Conservation (phyloP, 2,888 invertebrate species). For the Salpingus planirostris region DNA sequence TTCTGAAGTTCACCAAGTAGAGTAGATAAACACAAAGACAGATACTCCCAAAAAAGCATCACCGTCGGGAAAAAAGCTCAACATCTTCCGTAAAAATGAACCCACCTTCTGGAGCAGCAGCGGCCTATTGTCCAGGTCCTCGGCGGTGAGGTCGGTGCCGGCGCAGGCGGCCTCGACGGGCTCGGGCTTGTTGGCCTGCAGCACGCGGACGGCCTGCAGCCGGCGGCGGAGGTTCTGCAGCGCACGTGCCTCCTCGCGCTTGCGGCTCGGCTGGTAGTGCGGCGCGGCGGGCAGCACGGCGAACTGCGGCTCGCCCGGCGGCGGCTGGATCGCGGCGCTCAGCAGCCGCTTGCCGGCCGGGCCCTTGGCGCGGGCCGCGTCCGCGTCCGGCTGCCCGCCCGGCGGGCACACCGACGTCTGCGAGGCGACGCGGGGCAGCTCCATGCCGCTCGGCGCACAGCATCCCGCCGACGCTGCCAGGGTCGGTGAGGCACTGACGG, state of each 20-base stretch:
- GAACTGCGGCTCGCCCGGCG: slow-evolving; percentile 32
- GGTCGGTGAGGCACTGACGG: slow-evolving; percentile 10
- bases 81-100: too few relatives aligned
- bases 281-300: slow-evolving; percentile 35
- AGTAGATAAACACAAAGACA: too few relatives aligned
- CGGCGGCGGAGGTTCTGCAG: slow-evolving; percentile 62
- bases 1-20: too few relatives aligned
- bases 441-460: slow-evolving; percentile 33
- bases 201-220: slow-evolving; percentile 50
- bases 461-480: slow-evolving; percentile 25
- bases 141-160: slow-evolving; percentile 33
- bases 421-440: slow-evolving; percentile 38
- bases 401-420: slow-evolving; percentile 37
- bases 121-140: slow-evolving; percentile 59
- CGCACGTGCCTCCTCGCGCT: slow-evolving; percentile 59
- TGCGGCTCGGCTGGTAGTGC: slow-evolving; percentile 54
- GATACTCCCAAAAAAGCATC: too few relatives aligned
- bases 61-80: too few relatives aligned
- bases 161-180: slow-evolving; percentile 31
- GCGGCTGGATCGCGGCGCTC: slow-evolving; percentile 21
- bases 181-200: slow-evolving; percentile 44
- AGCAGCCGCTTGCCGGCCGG: slow-evolving; percentile 32
- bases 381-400: slow-evolving; percentile 24
- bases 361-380: slow-evolving; percentile 19
- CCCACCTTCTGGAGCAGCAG: slow-evolving; percentile 48